Conservation (phyloP, 2,113 vertebrate genomes). For the Anolis sagrei region DNA sequence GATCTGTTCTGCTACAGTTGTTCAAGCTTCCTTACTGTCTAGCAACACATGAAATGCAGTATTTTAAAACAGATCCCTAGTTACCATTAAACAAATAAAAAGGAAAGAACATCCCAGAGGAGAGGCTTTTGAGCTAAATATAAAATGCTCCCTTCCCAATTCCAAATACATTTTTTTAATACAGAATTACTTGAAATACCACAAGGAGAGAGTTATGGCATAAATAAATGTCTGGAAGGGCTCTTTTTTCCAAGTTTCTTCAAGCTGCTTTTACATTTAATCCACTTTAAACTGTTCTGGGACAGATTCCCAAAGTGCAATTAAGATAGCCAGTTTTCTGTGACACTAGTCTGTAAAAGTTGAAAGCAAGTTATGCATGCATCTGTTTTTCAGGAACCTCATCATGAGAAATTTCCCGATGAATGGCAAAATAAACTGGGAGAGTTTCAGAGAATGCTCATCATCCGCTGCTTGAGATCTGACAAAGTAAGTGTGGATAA, state of each 20-base stretch:
- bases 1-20: not conserved
- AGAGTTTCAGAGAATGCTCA: constrained; percentile 86
- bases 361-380: not conserved
- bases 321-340: not conserved
- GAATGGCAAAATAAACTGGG: constrained; percentile 79
- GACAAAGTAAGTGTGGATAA: constrained; percentile 79
- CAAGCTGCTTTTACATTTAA: not conserved
- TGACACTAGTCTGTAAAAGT: not conserved
- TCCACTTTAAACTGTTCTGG: too few relatives aligned
- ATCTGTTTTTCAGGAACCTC: constrained; percentile 75
- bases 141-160: not conserved
- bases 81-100: not conserved
- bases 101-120: not conserved
- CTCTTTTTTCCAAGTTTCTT: not conserved
- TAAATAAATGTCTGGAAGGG: not conserved
- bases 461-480: constrained; percentile 85
- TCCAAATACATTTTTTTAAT: not conserved
- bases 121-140: not conserved
- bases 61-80: not conserved
- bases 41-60: not conserved
- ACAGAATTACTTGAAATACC: not conserved
- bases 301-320: too few relatives aligned
- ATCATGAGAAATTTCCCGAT: constrained; percentile 81
- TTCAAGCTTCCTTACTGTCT: not conserved
- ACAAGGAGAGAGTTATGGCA: not conserved